Conservation (phyloP, 1,140 invertebrate genomes). For the Zaprionus davidi region DNA sequence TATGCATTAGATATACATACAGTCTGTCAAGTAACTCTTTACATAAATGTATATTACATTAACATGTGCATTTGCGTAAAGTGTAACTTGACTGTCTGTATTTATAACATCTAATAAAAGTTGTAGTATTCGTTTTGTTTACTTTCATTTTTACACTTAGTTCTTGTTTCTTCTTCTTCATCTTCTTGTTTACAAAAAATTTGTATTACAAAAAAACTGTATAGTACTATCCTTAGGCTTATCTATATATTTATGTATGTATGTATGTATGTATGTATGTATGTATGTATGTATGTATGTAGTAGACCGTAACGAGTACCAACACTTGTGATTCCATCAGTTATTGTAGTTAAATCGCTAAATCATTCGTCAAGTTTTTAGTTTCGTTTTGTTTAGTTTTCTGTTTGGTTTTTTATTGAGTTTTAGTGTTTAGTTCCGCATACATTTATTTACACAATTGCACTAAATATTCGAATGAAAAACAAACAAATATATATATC, state of each 20-base stretch:
- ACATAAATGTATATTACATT: too few relatives aligned
- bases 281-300: background rate
- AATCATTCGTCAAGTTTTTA: conserved; percentile 23
- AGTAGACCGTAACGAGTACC: conserved; percentile 38
- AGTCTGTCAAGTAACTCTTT: too few relatives aligned
- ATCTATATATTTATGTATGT: conserved; percentile 9
- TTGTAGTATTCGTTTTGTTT: conserved; percentile 13
- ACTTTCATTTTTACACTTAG: background rate
- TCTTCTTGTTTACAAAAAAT: conserved; percentile 39
- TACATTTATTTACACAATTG: conserved; percentile 50
- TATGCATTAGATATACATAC: conserved; percentile 20
- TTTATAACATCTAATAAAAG: conserved; percentile 44
- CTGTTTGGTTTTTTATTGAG: background rate
- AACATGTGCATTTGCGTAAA: too few relatives aligned
- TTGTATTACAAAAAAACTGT: conserved; percentile 37
- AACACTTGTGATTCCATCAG: conserved; percentile 37
- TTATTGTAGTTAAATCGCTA: conserved; percentile 58
- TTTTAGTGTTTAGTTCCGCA: background rate
- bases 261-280: background rate
- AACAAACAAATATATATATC: conserved; percentile 10
- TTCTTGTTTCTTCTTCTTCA: conserved; percentile 20
- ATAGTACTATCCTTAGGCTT: conserved; percentile 35
- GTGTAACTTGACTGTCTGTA: too few relatives aligned
- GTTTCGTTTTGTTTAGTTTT: conserved; percentile 24
- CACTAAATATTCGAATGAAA: conserved; percentile 23